Base-by-base conservation (phyloP, 1,140 invertebrate species). In the Bathynomus jamesi region DNA sequence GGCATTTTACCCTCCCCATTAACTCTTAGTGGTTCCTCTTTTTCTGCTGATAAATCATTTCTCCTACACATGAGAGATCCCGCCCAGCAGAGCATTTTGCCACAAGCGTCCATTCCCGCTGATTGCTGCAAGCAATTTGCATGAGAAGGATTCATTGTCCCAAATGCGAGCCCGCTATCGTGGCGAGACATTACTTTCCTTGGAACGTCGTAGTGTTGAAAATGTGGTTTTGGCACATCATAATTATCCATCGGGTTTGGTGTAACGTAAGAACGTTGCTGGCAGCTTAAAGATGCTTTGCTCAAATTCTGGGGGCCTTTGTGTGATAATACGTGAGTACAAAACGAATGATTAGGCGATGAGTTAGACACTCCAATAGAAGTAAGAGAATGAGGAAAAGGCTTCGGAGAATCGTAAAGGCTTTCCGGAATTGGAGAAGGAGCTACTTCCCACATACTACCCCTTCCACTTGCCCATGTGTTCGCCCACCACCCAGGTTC, bases 1-100 rank as follows among this genome's bases (percentile, higher is more conserved):
- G 84, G 86, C 81, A 87, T 84, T 75, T 85, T 86, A 0, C 85
- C 85, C 65, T 85, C 83, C 0, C 84, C 85, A 64, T 80, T 79
- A 13, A 79, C 77, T 64, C 69, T 83, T 4, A 85, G 81, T 3
- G 83, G 83, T 2, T 84, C 82, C 0, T 82, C 82, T 3, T 83
- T 84, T 0, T 83, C 81, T 69, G 86, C 85, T n/a, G 85, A 84
- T 3, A 84, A 84, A 17, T 83, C 84, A 4, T 84, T 83, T 28
- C 83, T 79, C n/a, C 87, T 84, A 77, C 87, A 89, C 73, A 88
- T 88, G 0, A 87, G 87, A 64, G 88, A 79, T 61, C 86, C 86
- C 68, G 89, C 89, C 73, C 84, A 81, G 71, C 83, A 86, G 40
- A 77, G 66, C 46, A 77, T 63, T 27, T 30, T 67, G n/a, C 61